Evolutionary conservation across 2,113 vertebrate genomes (phyloP), one percentile per base, ranked within the genome.

Genomic region (Eptesicus fuscus): DNA sequence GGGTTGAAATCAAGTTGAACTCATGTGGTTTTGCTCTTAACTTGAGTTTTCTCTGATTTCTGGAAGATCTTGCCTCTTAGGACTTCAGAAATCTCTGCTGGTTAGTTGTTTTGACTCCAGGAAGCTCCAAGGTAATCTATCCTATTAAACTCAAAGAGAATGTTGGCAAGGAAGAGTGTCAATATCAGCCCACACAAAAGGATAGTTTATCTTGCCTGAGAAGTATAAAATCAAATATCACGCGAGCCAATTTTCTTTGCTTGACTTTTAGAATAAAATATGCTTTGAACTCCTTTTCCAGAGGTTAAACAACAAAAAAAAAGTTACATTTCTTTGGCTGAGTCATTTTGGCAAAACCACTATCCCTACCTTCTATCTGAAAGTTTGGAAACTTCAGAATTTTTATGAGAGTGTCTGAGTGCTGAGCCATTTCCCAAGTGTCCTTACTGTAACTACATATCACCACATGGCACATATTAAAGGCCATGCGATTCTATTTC

Each of bases 181-280:
- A 4, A 28, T 30, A 28, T 51, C 49, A 40, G 53, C 84, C 71
- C 95, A 53, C 88, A 88, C 67, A 40, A 79, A 84, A 90, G 51
- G 49, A 67, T 32, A 18, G 51, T 83, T 89, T 77, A 84, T 92
- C 73, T 88, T 85, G 77, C 47, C 88, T 2, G 8, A 63, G 86
- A 91, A 79, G n/a, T 65, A 82, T 4, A 84, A 93, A 70, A 80
- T 83, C 90, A 80, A 86, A 87, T 73, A 85, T 88, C 90, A 88
- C 7, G 14, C 40, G 32, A 87, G 76, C 10, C 28, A 28, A 82
- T 76, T 92, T 89, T 94, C 77, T 80, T 82, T 42, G 9, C 56
- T 84, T 88, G 71, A 42, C 84, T 94, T 95, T 93, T 42, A 53
- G 56, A 90, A 94, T 44, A 88, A 96, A 95, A 85, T 61, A 71